These are phyloP conservation scores for Machaerirhynchus nigripectus DNA, from an alignment of 2,113 vertebrate genomes.

Conservation along the genomic window DNA sequence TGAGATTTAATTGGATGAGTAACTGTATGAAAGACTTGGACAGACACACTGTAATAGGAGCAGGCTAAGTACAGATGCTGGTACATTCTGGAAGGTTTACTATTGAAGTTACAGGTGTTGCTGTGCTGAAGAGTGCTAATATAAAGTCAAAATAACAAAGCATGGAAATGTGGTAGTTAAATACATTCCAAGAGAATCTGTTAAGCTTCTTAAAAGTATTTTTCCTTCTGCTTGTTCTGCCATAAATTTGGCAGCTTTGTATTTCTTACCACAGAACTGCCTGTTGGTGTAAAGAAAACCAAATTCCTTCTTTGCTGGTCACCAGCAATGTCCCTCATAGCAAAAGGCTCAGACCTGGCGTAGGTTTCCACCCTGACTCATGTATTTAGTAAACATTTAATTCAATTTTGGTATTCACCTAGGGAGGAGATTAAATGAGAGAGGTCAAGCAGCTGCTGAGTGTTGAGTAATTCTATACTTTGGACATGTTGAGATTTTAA, in stretches of 20 bases:
- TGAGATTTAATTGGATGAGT: not conserved
- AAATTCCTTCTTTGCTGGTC: not conserved
- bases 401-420: slow-evolving; percentile 58
- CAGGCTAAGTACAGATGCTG: not conserved
- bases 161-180: not conserved
- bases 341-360: not conserved
- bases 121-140: not conserved
- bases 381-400: slow-evolving; percentile 63
- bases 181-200: not conserved
- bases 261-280: not conserved
- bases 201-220: not conserved
- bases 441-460: slow-evolving; percentile 70
- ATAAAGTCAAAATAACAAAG: not conserved
- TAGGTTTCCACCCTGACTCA: not conserved
- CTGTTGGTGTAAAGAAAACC: not conserved
- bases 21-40: not conserved
- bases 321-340: not conserved
- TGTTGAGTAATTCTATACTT: slow-evolving; percentile 66
- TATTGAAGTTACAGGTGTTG: not conserved
- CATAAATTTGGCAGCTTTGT: not conserved
- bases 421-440: slow-evolving; percentile 29
- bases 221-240: not conserved
- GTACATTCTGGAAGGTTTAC: not conserved
- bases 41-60: not conserved
- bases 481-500: slow-evolving; percentile 60